These are phyloP conservation scores for Harpagus bidentatus DNA, from an alignment of 2,113 vertebrate species.

Conservation along the genomic window DNA sequence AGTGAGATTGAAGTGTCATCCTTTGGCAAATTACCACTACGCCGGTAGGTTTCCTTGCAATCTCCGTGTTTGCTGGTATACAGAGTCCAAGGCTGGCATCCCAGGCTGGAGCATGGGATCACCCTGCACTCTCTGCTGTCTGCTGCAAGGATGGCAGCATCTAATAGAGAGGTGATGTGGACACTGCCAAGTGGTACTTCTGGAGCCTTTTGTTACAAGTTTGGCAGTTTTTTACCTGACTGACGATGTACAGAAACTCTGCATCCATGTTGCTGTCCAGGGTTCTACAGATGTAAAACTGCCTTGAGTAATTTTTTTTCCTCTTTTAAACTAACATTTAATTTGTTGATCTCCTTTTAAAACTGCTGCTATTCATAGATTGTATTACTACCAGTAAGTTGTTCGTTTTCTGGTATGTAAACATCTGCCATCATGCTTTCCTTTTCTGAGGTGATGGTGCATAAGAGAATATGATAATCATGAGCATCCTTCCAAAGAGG, in stretches of 20 bases:
- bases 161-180: not conserved
- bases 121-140: not conserved
- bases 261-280: not conserved
- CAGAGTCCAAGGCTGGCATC: not conserved
- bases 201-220: not conserved
- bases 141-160: not conserved
- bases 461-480: not conserved
- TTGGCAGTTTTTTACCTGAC: not conserved
- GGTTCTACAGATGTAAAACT: not conserved
- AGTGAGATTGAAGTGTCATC: conserved; percentile 76
- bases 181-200: not conserved
- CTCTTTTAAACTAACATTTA: not conserved
- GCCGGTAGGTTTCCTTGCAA: conserved; percentile 73
- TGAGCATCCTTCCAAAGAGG: not conserved
- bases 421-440: not conserved
- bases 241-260: not conserved
- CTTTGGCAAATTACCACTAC: conserved; percentile 86
- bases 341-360: not conserved
- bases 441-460: not conserved
- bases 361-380: not conserved
- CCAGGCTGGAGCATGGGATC: not conserved
- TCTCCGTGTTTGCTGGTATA: not conserved
- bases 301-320: not conserved
- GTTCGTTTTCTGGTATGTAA: not conserved
- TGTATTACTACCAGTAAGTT: not conserved